phyloP scores from a whole-genome alignment of 1,140 invertebrate genomes.

The Phortica variegata region DNA sequence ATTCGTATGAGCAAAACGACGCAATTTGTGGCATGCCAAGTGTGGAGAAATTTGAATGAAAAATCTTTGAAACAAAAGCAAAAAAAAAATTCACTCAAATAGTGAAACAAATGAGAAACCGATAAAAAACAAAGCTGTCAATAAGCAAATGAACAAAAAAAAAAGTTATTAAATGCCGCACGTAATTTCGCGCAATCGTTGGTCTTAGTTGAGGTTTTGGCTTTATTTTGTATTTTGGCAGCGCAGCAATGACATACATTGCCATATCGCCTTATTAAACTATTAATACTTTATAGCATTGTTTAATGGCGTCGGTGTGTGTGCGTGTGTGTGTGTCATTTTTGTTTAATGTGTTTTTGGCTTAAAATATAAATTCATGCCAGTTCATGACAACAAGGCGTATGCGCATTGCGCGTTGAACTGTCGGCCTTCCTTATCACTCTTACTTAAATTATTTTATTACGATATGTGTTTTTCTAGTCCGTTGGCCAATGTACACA shows the following conservation, averaged over 20 bases:
- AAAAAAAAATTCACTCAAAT: too few species aligned
- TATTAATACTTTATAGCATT: too few species aligned
- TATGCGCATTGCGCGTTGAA: conserved; percentile 32
- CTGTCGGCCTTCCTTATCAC: conserved; percentile 48
- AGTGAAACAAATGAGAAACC: too few species aligned
- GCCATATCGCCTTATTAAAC: conserved; percentile 36
- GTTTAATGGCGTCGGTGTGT: too few species aligned
- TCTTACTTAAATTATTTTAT: conserved; percentile 52
- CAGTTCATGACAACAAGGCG: conserved; percentile 40
- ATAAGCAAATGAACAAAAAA: too few species aligned
- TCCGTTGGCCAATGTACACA: conserved; percentile 34
- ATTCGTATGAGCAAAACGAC: too few species aligned
- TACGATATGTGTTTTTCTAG: conserved; percentile 32
- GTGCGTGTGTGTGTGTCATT: too few species aligned
- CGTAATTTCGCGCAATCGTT: conserved; percentile 48
- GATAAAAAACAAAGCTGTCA: too few species aligned
- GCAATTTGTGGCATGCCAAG: conserved; percentile 43
- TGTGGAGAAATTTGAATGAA: conserved; percentile 46
- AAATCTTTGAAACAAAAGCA: too few species aligned
- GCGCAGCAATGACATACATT: conserved; percentile 47
- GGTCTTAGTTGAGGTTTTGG: conserved; percentile 8
- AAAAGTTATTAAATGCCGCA: conserved; percentile 21
- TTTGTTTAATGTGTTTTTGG: too few species aligned
- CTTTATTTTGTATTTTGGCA: conserved; percentile 48
- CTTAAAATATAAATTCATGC: too few species aligned